phyloP scores from a whole-genome alignment of 2,113 vertebrate species.

The western clawed frog (Xenopus tropicalis) region DNA sequence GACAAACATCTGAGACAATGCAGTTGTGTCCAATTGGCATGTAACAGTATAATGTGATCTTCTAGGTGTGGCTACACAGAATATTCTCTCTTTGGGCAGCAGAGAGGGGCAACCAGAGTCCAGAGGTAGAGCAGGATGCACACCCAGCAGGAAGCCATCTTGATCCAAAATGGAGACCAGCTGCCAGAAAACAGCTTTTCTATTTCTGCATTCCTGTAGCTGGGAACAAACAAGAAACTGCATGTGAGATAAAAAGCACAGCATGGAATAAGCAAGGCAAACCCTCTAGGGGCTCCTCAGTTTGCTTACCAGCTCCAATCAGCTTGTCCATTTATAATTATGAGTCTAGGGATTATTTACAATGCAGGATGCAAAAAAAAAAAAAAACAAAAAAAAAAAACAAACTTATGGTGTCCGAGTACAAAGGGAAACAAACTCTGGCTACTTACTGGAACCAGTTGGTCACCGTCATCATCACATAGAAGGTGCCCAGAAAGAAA shows the following conservation, averaged over 20 bases:
- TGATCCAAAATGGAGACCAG: conserved; percentile 95
- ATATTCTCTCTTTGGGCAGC: conserved; percentile 70
- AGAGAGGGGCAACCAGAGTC: conserved; percentile 83
- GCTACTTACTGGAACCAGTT: conserved; percentile 96
- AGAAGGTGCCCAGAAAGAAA: conserved; percentile 93
- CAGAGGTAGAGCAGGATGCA: conserved; percentile 84
- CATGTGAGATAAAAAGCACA: neutral
- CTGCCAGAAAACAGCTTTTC: conserved; percentile 86
- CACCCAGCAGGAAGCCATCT: conserved; percentile 92
- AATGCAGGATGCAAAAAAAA: no score
- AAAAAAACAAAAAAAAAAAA: no score
- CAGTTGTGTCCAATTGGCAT: neutral
- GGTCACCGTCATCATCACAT: conserved; percentile 97
- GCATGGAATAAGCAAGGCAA: no score
- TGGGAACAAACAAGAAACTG: conserved; percentile 48
- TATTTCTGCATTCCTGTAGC: conserved; percentile 82
- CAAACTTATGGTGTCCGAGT: no score
- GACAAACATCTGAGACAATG: neutral
- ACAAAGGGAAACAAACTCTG: no score
- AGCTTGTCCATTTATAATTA: no score
- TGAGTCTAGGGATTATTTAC: no score
- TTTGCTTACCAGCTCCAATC: no score
- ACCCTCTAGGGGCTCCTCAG: no score
- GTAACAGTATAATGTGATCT: conserved; percentile 6
- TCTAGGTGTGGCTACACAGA: conserved; percentile 54